phyloP scores from a whole-genome alignment of 2,888 invertebrate genomes.

The Theretra japonica region DNA sequence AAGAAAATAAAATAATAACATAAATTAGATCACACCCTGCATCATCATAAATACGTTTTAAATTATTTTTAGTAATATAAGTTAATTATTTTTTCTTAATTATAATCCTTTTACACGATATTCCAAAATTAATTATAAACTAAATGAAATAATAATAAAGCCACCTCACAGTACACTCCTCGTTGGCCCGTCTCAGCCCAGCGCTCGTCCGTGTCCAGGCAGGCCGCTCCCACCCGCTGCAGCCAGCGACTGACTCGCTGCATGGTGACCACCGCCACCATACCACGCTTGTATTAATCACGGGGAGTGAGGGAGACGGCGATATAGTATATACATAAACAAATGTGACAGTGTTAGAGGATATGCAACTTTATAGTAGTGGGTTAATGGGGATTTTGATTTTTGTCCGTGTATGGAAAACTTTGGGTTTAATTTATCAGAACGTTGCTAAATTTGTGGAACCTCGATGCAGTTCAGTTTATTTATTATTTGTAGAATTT shows the following conservation, averaged over 20 bases:
- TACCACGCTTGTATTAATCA: not conserved
- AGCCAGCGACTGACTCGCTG: conserved; percentile 19
- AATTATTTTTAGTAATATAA: no score
- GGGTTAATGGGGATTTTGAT: not conserved
- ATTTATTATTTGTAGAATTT: not conserved
- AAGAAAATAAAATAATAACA: no score
- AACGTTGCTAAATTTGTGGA: no score
- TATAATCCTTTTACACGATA: no score
- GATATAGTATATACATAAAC: not conserved
- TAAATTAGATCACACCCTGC: no score
- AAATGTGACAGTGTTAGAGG: not conserved
- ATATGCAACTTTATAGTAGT: not conserved
- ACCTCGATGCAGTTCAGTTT: no score
- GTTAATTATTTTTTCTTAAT: no score
- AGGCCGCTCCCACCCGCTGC: not conserved
- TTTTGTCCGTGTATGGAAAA: not conserved
- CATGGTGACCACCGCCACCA: conserved; percentile 1
- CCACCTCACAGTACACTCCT: conserved; percentile 10
- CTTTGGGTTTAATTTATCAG: no score
- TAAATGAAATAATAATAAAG: not conserved
- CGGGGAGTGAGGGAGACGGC: not conserved
- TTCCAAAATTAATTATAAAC: no score
- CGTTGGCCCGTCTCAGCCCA: not conserved
- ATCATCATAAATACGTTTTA: no score
- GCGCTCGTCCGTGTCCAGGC: not conserved